Evolutionary conservation across 2,113 vertebrate species (phyloP).

Genomic region (Neopipo cinnamomea): DNA sequence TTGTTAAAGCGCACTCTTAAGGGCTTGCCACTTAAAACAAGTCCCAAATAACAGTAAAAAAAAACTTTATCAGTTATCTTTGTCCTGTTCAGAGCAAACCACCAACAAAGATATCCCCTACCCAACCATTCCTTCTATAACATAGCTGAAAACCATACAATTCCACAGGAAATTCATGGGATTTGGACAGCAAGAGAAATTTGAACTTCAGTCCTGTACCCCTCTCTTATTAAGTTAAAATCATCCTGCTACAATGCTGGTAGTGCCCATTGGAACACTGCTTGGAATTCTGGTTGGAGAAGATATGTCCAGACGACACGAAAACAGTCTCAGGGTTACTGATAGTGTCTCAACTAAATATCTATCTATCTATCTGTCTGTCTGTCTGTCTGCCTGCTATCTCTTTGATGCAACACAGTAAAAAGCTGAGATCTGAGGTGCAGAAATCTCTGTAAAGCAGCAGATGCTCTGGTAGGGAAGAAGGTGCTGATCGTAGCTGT

Average conservation of each 20-base stretch:
- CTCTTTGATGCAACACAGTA: rapidly evolving
- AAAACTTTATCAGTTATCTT: background rate
- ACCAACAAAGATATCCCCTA: background rate
- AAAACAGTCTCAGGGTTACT: background rate
- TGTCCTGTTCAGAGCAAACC: background rate
- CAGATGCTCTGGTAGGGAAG: rapidly evolving
- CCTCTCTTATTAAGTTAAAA: background rate
- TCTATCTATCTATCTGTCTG: too few species aligned
- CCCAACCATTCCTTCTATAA: background rate
- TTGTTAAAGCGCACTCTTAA: background rate
- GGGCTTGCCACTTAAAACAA: background rate
- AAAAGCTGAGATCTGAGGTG: background rate
- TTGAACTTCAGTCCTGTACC: background rate
- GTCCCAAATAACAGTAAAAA: background rate
- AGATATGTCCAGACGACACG: background rate
- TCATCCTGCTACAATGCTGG: background rate
- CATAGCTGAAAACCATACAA: background rate
- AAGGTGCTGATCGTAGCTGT: background rate
- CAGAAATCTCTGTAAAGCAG: background rate
- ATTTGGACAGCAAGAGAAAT: background rate
- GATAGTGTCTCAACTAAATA: background rate
- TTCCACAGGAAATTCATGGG: background rate
- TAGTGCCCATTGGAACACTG: rapidly evolving
- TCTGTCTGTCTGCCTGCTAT: too few species aligned
- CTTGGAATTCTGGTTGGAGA: background rate